phyloP scores from a whole-genome alignment of 2,797 vertebrate species.

The Brachymystax lenok region DNA sequence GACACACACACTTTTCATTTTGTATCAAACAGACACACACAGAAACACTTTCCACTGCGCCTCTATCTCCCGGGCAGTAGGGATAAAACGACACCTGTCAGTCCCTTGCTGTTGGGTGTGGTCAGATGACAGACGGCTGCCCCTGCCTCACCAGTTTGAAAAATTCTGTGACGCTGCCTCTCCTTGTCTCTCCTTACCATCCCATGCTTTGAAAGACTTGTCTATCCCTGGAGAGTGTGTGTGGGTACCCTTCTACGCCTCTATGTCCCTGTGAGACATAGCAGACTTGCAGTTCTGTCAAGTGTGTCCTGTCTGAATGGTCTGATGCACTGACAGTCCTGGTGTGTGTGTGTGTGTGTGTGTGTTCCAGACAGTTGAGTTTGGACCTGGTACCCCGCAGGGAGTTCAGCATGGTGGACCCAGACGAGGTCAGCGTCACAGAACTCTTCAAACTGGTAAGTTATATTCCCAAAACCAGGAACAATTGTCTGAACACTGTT shows the following conservation, averaged over 20 bases:
- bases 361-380: constrained; percentile 84
- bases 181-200: not conserved
- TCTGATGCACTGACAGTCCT: not conserved
- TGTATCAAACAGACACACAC: not conserved
- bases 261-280: not conserved
- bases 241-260: not conserved
- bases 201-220: not conserved
- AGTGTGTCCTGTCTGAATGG: not conserved
- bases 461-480: constrained; percentile 11
- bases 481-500: not conserved
- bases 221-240: not conserved
- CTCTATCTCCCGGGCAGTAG: not conserved
- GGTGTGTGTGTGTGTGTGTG: constrained; percentile 1
- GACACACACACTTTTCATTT: not conserved
- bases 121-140: not conserved
- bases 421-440: constrained; percentile 95
- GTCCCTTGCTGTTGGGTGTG: not conserved
- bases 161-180: not conserved
- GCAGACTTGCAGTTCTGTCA: not conserved
- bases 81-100: not conserved
- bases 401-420: constrained; percentile 98
- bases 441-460: constrained; percentile 95
- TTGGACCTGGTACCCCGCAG: constrained; percentile 94
- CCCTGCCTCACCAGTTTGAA: not conserved
- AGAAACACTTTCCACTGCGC: not conserved